Base-by-base conservation (phyloP, 2,797 vertebrate species). In the Pipistrellus kuhlii region DNA sequence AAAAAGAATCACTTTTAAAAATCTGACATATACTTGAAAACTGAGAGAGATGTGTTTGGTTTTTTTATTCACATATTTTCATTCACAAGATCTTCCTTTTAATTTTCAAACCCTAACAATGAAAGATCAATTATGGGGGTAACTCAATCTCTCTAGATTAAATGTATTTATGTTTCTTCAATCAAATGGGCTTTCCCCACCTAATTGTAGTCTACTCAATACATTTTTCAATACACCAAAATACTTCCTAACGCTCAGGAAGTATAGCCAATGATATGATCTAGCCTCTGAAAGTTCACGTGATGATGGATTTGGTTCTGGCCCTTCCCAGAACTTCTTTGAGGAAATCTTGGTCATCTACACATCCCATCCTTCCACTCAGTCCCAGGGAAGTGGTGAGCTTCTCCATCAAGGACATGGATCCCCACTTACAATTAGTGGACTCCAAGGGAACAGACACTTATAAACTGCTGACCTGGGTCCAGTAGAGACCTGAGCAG, bases 161-260 rank as follows among this genome's bases (percentile, higher is more conserved):
- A 85, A 41, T 53, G 23, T 30, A 55, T 51, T 64, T 93, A 25
- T 15, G 35, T 82, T 85, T 93, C 53, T 81, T 57, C 81, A 93
- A 38, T 14, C 46, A 88, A 88, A 35, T 62, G 5, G 10, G 68
- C 23, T 64, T 59, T 59, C 5, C 57, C 1, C 25, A 59, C 57
- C 57, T 59, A 59, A 59, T 25, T 59, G 10, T 38, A 35, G 20
- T 59, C 32, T 32, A 8, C 9, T 27, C 17, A 20, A 6, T 14
- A 66, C 48, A 14, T 41, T 66, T 89, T 68, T 30, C 32, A 53
- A 6, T 38, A 51, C 76, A 44, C 55, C 25, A 46, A 8, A 82
- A 46, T 20, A 6, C 23, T 23, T 46, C 55, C 25, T 59, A 62
- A 89, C 59, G 57, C 62, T 82, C 30, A 27, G 27, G 41, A 69